Conservation (phyloP, 2,888 invertebrate genomes). For the Gymnosoma rotundatum region DNA sequence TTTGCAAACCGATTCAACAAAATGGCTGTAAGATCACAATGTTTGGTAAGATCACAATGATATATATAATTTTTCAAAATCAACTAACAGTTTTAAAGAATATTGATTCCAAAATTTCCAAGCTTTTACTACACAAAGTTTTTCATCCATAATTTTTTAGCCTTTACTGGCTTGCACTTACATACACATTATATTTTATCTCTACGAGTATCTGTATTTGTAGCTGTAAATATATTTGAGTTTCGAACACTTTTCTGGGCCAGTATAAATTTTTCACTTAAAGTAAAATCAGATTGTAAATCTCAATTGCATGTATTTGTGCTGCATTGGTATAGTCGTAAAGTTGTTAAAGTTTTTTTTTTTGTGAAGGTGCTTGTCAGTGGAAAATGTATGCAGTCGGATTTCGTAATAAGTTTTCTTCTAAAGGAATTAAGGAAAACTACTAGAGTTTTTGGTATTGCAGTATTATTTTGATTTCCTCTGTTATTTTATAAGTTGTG, state of each 20-base stretch:
- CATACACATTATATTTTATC: no score
- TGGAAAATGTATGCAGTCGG: conserved; percentile 30
- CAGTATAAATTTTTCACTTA: conserved; percentile 74
- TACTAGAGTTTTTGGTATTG: conserved; percentile 44
- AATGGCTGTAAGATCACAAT: no score
- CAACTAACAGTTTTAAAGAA: no score
- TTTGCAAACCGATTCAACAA: not conserved
- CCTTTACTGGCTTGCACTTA: not conserved
- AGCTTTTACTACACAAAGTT: no score
- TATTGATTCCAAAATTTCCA: no score
- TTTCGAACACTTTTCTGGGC: conserved; percentile 39
- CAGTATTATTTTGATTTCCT: conserved; percentile 60
- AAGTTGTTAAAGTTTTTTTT: not conserved
- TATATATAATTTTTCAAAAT: no score
- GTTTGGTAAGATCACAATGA: no score
- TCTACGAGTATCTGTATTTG: no score
- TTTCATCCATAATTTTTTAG: not conserved
- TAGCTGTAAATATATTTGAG: not conserved
- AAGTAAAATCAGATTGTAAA: conserved; percentile 73
- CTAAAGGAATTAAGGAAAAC: conserved; percentile 34
- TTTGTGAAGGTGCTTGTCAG: not conserved
- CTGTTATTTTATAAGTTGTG: conserved; percentile 25
- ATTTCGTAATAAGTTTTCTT: conserved; percentile 40
- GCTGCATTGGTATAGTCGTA: not conserved
- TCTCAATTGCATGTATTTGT: conserved; percentile 57